phyloP scores from a whole-genome alignment of 2,888 invertebrate genomes.

The Amphipyra tragopoginis region DNA sequence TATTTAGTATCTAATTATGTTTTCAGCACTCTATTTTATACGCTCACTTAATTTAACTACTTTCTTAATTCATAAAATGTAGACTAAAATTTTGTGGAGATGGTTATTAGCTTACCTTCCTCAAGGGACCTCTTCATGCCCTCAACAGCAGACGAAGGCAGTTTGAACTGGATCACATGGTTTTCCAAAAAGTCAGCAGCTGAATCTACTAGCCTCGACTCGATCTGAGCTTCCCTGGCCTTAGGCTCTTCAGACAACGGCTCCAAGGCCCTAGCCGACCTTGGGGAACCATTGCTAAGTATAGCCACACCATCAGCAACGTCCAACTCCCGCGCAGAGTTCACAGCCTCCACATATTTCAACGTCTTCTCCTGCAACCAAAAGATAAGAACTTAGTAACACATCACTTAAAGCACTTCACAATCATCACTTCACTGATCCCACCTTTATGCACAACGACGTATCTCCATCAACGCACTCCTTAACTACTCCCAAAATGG shows the following conservation, averaged over 20 bases:
- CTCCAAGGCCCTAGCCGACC: conserved; percentile 91
- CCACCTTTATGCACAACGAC: conserved; percentile 93
- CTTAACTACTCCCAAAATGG: conserved; percentile 91
- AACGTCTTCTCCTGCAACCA: conserved; percentile 93
- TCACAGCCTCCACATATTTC: conserved; percentile 91
- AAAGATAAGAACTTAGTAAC: conserved; percentile 74
- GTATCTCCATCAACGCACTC: conserved; percentile 93
- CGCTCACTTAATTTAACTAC: conserved; percentile 22
- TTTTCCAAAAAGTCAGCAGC: conserved; percentile 94
- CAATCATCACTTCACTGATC: conserved; percentile 62
- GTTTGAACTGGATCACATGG: conserved; percentile 94
- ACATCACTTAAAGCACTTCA: conserved; percentile 66
- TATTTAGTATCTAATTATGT: conserved; percentile 27
- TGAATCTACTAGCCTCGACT: conserved; percentile 93
- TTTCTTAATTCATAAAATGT: conserved; percentile 5
- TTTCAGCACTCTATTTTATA: conserved; percentile 24
- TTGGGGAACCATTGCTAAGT: conserved; percentile 85
- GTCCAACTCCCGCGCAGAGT: conserved; percentile 89
- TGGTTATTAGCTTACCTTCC: conserved; percentile 91
- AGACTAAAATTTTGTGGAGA: background rate
- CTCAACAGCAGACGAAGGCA: conserved; percentile 93
- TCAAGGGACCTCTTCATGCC: conserved; percentile 94
- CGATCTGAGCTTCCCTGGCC: conserved; percentile 93
- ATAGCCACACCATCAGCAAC: conserved; percentile 91
- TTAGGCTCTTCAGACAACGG: conserved; percentile 93